A percentile compares a stretch with the other conserved stretches of the same genome.
phyloP scores from a whole-genome alignment of 2,113 vertebrate species.

The Oncorhynchus tshawytscha region DNA sequence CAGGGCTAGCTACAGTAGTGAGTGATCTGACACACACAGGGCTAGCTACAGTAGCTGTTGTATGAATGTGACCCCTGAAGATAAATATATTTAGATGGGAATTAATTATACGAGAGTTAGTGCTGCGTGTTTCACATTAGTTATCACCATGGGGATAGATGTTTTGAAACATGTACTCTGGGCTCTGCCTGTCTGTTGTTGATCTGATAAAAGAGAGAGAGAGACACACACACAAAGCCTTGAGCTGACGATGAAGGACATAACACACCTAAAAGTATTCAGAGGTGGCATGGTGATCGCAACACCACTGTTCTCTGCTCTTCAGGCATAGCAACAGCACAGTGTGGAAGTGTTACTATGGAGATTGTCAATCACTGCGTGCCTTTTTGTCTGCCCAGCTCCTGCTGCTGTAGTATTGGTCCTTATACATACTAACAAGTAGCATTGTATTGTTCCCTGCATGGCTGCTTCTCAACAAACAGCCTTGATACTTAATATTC shows the following conservation, averaged over 20 bases:
- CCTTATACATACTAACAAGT: too few species aligned
- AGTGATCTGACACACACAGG: too few species aligned
- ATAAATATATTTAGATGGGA: too few species aligned
- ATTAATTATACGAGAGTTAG: too few species aligned
- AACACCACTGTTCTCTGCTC: background rate
- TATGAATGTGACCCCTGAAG: too few species aligned
- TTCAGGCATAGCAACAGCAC: too few species aligned
- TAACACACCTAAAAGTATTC: constrained; percentile 29
- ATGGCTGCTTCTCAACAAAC: background rate
- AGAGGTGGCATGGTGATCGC: constrained; percentile 14
- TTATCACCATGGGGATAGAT: constrained; percentile 44
- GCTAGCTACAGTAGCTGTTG: too few species aligned
- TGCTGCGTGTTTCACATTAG: constrained; percentile 3
- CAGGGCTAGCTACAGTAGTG: too few species aligned
- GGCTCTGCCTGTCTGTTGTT: background rate
- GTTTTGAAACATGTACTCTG: constrained; percentile 19
- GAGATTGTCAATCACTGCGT: too few species aligned
- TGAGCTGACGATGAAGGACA: constrained; percentile 42
- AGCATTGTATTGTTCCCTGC: background rate
- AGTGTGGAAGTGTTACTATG: too few species aligned
- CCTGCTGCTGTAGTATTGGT: too few species aligned
- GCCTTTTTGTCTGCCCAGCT: too few species aligned
- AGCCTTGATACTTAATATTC: background rate
- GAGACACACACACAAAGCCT: constrained; percentile 8
- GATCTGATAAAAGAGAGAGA: constrained; percentile 27